Evolutionary conservation across 2,113 vertebrate species (phyloP).

Genomic region (Turdus rufiventris): DNA sequence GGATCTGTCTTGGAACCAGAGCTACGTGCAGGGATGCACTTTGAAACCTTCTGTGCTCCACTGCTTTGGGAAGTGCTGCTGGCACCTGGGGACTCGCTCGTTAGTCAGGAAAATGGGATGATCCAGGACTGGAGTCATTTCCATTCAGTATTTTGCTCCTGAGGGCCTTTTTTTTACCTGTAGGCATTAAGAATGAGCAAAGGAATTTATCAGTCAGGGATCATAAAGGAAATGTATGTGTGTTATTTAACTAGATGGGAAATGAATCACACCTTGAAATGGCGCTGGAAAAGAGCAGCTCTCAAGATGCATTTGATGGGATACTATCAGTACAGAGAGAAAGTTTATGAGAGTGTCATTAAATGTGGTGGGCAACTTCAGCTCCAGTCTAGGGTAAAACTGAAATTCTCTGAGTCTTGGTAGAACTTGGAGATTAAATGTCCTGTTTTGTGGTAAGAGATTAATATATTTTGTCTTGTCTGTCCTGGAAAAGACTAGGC

Average conservation of each 20-base stretch:
- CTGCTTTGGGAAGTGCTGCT: background rate
- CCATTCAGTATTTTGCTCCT: background rate
- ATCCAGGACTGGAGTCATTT: background rate
- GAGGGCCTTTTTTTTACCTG: background rate
- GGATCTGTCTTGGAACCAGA: background rate
- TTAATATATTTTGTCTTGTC: background rate
- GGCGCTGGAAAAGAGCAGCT: slow-evolving; percentile 2
- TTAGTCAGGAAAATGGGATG: background rate
- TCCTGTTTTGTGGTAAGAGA: background rate
- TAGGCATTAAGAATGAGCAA: background rate
- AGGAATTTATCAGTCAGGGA: background rate
- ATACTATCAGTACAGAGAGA: background rate
- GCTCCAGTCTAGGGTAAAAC: background rate
- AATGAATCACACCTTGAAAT: background rate
- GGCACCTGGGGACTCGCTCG: background rate
- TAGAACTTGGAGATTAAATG: background rate
- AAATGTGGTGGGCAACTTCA: background rate
- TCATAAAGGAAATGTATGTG: background rate
- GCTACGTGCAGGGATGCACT: background rate
- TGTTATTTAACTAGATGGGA: background rate
- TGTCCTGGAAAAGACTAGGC: background rate
- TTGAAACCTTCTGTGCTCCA: background rate
- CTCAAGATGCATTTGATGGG: background rate
- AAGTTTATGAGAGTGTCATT: background rate
- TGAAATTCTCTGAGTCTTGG: background rate